phyloP scores from a whole-genome alignment of 2,797 vertebrate genomes.

The Muraenolepis orangiensis region DNA sequence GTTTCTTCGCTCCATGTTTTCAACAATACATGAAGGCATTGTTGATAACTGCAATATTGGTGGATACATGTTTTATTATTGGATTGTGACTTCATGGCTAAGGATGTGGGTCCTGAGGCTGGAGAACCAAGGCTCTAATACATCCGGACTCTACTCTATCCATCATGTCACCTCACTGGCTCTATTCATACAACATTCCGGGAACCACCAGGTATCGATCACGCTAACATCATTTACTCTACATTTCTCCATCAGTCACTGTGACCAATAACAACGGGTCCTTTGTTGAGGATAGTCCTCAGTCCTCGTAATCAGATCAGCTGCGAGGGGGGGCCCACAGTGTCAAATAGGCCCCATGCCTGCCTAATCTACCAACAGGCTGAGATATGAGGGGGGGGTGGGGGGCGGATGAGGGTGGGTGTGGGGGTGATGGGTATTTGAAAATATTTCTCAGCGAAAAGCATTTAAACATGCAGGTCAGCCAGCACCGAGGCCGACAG shows the following conservation, averaged over 20 bases:
- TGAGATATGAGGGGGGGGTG: slow-evolving; percentile 14
- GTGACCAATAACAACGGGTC: slow-evolving; percentile 32
- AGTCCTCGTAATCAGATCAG: slow-evolving; percentile 39
- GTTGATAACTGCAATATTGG: too few relatives aligned
- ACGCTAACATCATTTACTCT: slow-evolving; percentile 21
- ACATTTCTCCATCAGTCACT: slow-evolving; percentile 44
- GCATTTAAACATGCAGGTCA: neutral
- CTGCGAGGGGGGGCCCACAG: slow-evolving; percentile 22
- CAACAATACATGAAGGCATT: too few relatives aligned
- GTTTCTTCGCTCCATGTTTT: too few relatives aligned
- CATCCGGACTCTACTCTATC: neutral
- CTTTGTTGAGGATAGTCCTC: slow-evolving; percentile 16
- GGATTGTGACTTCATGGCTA: too few relatives aligned
- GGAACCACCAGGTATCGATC: slow-evolving; percentile 19
- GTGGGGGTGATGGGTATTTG: neutral
- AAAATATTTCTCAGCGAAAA: slow-evolving; percentile 2
- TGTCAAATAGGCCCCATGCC: slow-evolving; percentile 26
- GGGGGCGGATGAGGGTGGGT: neutral
- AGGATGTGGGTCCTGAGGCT: too few relatives aligned
- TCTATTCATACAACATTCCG: neutral
- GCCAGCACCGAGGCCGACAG: slow-evolving; percentile 12
- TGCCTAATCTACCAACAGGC: slow-evolving; percentile 22
- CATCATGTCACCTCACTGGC: neutral
- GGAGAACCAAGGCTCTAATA: neutral
- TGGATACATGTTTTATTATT: too few relatives aligned